These are phyloP conservation scores for Erynnis tages DNA, from an alignment of 2,888 invertebrate genomes.

Conservation along the genomic window DNA sequence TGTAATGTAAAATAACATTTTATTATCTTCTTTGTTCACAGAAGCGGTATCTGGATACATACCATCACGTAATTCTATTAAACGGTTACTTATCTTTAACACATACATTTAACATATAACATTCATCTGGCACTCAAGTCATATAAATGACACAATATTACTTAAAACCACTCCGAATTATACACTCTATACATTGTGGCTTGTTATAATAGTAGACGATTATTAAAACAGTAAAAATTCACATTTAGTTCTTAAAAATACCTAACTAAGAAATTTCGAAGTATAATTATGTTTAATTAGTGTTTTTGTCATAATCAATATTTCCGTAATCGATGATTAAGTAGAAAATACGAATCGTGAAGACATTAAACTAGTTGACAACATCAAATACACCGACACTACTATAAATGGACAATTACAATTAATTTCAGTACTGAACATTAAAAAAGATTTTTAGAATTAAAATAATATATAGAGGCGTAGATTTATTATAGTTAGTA, in stretches of 20 bases:
- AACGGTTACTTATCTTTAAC: constrained; percentile 52
- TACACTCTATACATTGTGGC: too few species aligned
- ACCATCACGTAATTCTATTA: constrained; percentile 60
- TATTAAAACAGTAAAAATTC: too few species aligned
- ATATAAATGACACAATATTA: constrained; percentile 37
- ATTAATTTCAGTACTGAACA: neutral
- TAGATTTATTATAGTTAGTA: too few species aligned
- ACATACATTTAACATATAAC: constrained; percentile 45
- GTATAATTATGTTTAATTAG: too few species aligned
- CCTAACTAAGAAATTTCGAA: too few species aligned
- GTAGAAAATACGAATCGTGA: constrained; percentile 4
- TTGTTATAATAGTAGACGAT: too few species aligned
- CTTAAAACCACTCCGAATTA: constrained; percentile 12
- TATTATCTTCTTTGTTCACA: constrained; percentile 65
- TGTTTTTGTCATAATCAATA: too few species aligned
- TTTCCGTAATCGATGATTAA: too few species aligned
- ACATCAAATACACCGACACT: constrained; percentile 22
- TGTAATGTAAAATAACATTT: constrained; percentile 76
- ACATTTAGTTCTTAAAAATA: too few species aligned
- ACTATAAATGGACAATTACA: constrained; percentile 28
- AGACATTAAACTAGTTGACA: constrained; percentile 22
- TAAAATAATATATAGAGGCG: too few species aligned
- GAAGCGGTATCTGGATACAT: constrained; percentile 68
- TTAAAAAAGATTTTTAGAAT: neutral
- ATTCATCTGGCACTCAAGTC: constrained; percentile 74